These are phyloP conservation scores for Urophycis tenuis DNA, from an alignment of 2,797 vertebrate genomes.

Conservation along the genomic window DNA sequence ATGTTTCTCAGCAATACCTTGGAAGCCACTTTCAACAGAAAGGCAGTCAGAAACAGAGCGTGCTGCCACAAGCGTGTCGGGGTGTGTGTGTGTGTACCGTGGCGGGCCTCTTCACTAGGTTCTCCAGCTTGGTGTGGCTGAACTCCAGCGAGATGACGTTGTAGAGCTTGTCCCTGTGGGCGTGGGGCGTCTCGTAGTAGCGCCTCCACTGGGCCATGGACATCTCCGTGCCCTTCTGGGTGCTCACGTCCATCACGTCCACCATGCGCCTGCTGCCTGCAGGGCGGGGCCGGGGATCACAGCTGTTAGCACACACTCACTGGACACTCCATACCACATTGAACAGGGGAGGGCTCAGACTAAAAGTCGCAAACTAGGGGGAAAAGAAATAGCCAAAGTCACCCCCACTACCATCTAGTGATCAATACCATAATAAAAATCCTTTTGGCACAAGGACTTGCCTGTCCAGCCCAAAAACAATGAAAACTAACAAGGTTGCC, in stretches of 20 bases:
- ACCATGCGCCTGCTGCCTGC: constrained; percentile 92
- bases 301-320: not conserved
- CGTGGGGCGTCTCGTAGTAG: constrained; percentile 89
- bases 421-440: no score
- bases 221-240: constrained; percentile 96
- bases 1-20: no score
- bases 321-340: not conserved
- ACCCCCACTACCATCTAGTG: no score
- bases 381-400: not conserved
- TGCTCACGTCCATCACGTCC: constrained; percentile 97
- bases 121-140: constrained; percentile 95
- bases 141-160: constrained; percentile 98
- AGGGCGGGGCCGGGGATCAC: not conserved
- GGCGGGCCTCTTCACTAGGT: constrained; percentile 82
- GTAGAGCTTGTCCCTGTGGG: constrained; percentile 89
- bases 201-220: constrained; percentile 97
- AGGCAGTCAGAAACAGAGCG: no score
- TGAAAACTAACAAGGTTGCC: not conserved
- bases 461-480: no score
- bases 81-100: constrained; percentile 62
- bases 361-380: not conserved
- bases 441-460: no score
- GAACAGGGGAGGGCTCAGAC: not conserved
- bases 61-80: not conserved
- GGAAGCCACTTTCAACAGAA: no score